Percentiles rank a stretch among this genome's conserved stretches.
phyloP scores from a whole-genome alignment of 1,140 invertebrate species.

The Panonychus citri region DNA sequence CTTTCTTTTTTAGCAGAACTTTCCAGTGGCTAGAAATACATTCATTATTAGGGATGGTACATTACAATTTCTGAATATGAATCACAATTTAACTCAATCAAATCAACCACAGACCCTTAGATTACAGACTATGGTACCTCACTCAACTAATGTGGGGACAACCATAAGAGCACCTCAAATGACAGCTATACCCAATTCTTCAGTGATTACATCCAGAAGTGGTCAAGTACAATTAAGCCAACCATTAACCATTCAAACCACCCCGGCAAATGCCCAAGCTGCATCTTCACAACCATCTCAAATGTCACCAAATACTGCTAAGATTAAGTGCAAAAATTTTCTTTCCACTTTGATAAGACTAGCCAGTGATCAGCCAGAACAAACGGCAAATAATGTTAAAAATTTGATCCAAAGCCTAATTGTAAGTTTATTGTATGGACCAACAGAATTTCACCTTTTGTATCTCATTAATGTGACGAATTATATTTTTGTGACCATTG shows the following conservation, averaged over 20 bases:
- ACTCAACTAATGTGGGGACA: too few species aligned
- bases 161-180: too few species aligned
- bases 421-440: constrained; percentile 26
- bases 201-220: not conserved
- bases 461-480: not conserved
- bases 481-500: not conserved
- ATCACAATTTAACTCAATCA: too few species aligned
- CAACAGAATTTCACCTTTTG: too few species aligned
- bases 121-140: too few species aligned
- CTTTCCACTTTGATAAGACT: constrained; percentile 82
- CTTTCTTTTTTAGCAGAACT: too few species aligned
- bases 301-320: constrained; percentile 53
- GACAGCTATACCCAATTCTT: not conserved
- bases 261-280: constrained; percentile 12
- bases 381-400: constrained; percentile 68
- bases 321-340: constrained; percentile 96
- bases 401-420: constrained; percentile 88
- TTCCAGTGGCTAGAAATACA: too few species aligned
- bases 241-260: constrained; percentile 13
- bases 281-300: constrained; percentile 10
- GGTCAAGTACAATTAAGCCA: not conserved
- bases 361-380: constrained; percentile 74
- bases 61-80: too few species aligned
- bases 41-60: too few species aligned
- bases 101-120: too few species aligned